Base-by-base conservation (phyloP, 2,113 vertebrate genomes). In the Sinosuthora webbiana region DNA sequence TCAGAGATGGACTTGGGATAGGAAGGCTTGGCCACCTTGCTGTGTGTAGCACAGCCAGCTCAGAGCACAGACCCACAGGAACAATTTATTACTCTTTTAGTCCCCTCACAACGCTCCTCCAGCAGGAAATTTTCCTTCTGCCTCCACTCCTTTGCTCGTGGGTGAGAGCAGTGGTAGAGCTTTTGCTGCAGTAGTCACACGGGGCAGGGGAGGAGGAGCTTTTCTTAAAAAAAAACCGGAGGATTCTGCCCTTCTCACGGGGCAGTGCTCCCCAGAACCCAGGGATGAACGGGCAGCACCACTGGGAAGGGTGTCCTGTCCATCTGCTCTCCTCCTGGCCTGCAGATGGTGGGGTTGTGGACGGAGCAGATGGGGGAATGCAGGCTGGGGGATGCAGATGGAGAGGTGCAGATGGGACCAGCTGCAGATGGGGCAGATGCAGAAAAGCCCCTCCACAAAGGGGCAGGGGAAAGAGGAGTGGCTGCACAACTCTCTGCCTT, bases 221-320 rank as follows among this genome's bases (percentile, higher is more conserved):
- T 50, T 50, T n/a, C n/a, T n/a, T n/a, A n/a, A n/a, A n/a, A n/a
- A n/a, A n/a, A n/a, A n/a, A n/a, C n/a, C n/a, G n/a, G 24, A 57
- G 49, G 27, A 30, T 59, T 42, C 73, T 44, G 24, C 35, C 1
- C 18, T 68, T 80, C 41, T 63, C 12, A 9, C 0, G 0, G 21
- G 37, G 41, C 0, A 22, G 24, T 31, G 39, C 57, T 52, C 25
- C 79, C 62, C 53, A 91, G 49, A 35, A 71, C 18, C n/a, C 70
- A 13, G 70, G 1, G 0, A 11, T 27, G 42, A 33, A 23, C 1
- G 8, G 39, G 35, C 71, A 80, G 10, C 47, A 73, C 39, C 49
- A 4, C 27, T 42, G 63, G 8, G 3, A 73, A 44, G 42, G 44
- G 49, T 44, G 71, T 71, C 63, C 80, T 80, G 31, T 28, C 80